These are phyloP conservation scores for Sceloporus tristichus DNA, from an alignment of 2,113 vertebrate species.

Conservation along the genomic window DNA sequence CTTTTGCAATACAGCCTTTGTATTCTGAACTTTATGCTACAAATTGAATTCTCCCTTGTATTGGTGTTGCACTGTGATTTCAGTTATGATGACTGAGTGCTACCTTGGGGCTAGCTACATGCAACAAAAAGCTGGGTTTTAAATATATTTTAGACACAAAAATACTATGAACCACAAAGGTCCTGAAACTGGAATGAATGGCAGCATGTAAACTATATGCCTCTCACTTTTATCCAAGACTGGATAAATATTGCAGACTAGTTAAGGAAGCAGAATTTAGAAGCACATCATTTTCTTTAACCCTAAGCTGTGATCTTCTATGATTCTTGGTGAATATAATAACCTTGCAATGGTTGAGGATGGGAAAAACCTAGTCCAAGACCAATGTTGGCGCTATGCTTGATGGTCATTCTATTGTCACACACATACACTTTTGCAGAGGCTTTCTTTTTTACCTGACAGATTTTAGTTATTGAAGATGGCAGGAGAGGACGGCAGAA, in stretches of 20 bases:
- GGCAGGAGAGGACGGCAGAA: constrained; percentile 94
- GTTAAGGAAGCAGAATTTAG: neutral
- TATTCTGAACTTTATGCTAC: too few relatives aligned
- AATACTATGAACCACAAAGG: neutral
- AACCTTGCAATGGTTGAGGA: neutral
- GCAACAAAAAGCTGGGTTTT: neutral
- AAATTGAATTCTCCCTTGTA: neutral
- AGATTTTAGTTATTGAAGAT: constrained; percentile 88
- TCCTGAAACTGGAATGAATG: neutral
- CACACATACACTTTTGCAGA: too few relatives aligned
- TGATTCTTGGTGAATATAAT: neutral
- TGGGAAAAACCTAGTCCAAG: neutral
- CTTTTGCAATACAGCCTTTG: too few relatives aligned
- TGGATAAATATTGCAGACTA: neutral
- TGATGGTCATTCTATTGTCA: neutral
- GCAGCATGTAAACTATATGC: neutral
- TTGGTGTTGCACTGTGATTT: neutral
- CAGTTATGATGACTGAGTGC: neutral
- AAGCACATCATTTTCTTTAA: neutral
- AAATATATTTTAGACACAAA: neutral
- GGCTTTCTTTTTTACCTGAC: constrained; percentile 70
- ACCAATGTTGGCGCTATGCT: neutral
- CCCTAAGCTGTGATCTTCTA: neutral
- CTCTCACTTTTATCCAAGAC: neutral
- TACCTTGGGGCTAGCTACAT: too few relatives aligned